Evolutionary conservation across 1,140 invertebrate species (phyloP).

Genomic region (Camponotus pennsylvanicus): DNA sequence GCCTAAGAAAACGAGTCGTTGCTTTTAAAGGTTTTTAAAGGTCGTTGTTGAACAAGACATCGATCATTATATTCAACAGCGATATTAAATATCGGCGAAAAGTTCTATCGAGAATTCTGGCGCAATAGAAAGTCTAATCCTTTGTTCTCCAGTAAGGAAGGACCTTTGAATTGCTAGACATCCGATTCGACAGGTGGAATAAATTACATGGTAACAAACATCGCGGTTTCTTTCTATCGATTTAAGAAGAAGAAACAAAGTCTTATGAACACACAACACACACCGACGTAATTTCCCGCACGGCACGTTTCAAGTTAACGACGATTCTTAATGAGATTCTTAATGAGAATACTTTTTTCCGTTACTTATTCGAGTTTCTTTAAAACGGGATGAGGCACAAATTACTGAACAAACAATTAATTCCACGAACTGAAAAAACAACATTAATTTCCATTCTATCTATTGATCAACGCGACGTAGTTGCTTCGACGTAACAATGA

Average conservation of each 20-base stretch:
- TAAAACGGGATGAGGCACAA: neutral
- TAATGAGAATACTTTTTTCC: neutral
- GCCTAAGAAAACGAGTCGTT: neutral
- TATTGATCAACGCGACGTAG: neutral
- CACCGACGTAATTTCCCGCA: conserved; percentile 31
- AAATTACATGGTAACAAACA: conserved; percentile 25
- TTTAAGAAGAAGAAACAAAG: neutral
- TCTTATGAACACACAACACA: conserved; percentile 41
- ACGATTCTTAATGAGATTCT: conserved; percentile 37
- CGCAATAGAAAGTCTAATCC: neutral
- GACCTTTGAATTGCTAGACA: neutral
- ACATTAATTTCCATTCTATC: neutral
- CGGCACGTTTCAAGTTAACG: neutral
- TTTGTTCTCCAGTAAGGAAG: neutral
- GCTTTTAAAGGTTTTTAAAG: too few relatives aligned
- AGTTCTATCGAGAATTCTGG: neutral
- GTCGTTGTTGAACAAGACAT: neutral
- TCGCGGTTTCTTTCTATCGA: neutral
- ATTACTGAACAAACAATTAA: neutral
- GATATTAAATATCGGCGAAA: neutral
- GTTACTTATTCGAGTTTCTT: neutral
- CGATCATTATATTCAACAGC: neutral
- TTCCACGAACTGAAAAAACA: conserved; percentile 8
- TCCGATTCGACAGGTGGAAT: neutral
- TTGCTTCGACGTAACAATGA: neutral